Conservation (phyloP, 2,113 vertebrate species). For the Bolborhynchus lineola region DNA sequence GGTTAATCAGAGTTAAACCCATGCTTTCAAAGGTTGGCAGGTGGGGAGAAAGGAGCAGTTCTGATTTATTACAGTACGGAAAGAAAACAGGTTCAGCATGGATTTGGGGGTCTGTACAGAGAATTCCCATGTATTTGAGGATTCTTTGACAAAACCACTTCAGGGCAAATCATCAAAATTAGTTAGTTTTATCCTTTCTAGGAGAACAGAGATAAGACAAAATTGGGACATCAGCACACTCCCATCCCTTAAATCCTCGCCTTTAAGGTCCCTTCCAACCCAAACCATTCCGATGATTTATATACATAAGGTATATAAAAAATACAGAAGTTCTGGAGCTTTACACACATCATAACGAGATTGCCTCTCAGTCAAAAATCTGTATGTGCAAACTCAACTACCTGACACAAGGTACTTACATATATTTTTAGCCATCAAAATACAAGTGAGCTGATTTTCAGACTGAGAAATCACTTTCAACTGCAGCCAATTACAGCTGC, state of each 20-base stretch:
- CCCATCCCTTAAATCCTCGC: background rate
- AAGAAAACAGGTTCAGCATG: background rate
- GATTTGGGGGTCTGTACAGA: background rate
- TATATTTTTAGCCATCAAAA: background rate
- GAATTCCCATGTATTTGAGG: background rate
- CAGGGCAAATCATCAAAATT: background rate
- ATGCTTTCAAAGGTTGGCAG: background rate
- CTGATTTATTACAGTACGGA: background rate
- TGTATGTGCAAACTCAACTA: background rate
- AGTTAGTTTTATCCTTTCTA: background rate
- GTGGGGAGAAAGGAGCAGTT: background rate
- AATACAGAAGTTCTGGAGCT: background rate
- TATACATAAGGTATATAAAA: background rate
- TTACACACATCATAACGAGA: background rate
- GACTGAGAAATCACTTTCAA: background rate
- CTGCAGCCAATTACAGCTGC: background rate
- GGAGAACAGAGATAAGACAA: background rate
- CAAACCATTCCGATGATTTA: background rate
- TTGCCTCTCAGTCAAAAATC: background rate
- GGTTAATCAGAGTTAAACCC: background rate
- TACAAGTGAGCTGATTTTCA: background rate
- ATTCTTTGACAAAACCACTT: background rate
- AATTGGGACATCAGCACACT: background rate
- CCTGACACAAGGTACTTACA: background rate
- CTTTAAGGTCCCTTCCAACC: background rate